Conservation (phyloP, 2,888 invertebrate species). For the Allacma fusca region DNA sequence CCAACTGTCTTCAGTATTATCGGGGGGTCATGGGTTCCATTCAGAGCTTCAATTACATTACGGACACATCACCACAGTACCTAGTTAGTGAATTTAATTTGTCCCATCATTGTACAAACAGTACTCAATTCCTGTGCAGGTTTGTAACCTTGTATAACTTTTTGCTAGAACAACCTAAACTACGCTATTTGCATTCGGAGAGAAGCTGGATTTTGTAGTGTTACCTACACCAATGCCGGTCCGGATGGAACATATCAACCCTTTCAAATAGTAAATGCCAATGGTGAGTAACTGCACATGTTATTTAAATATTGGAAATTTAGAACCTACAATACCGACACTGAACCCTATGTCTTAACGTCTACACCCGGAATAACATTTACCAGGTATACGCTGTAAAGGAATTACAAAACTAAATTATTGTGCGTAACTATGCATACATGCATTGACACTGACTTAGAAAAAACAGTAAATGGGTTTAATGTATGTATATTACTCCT, state of each 20-base stretch:
- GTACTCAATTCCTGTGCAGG: too few relatives aligned
- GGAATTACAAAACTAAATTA: too few relatives aligned
- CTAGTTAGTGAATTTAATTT: slow-evolving; percentile 27
- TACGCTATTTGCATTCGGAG: slow-evolving; percentile 78
- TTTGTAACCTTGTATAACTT: too few relatives aligned
- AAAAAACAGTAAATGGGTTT: too few relatives aligned
- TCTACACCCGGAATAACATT: too few relatives aligned
- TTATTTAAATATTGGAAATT: not conserved
- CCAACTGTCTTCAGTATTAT: slow-evolving; percentile 74
- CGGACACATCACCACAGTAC: slow-evolving; percentile 57
- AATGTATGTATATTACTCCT: too few relatives aligned
- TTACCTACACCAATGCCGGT: slow-evolving; percentile 67
- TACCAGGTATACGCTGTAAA: too few relatives aligned
- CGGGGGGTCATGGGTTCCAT: slow-evolving; percentile 70
- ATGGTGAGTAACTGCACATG: slow-evolving; percentile 48
- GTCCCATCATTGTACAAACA: too few relatives aligned
- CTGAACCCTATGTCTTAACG: too few relatives aligned
- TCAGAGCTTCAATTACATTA: slow-evolving; percentile 76
- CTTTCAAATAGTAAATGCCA: slow-evolving; percentile 75
- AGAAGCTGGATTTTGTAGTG: slow-evolving; percentile 71
- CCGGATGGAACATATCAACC: slow-evolving; percentile 67
- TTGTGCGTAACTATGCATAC: too few relatives aligned
- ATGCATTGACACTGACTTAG: too few relatives aligned
- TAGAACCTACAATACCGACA: too few relatives aligned
- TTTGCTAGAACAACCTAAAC: slow-evolving; percentile 79